Evolutionary conservation across 2,888 invertebrate genomes (phyloP).

Genomic region (Zaprionus bogoriensis): DNA sequence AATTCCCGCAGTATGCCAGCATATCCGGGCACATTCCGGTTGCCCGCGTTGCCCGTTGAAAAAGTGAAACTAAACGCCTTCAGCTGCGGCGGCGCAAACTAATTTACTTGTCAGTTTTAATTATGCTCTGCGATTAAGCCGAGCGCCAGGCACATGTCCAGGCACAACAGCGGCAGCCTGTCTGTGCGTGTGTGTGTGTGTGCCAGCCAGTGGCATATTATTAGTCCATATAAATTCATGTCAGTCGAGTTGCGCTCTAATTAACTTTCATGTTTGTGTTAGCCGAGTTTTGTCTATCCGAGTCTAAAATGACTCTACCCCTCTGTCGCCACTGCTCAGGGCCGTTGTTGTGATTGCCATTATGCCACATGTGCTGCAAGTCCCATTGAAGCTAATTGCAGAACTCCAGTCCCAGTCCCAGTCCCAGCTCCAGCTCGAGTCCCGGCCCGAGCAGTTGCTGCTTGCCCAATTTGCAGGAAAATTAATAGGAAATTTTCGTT

Average conservation of each 20-base stretch:
- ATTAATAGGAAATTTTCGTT: constrained; percentile 45
- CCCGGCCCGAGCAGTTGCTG: constrained; percentile 7
- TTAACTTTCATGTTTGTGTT: constrained; percentile 77
- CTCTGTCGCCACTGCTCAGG: background rate
- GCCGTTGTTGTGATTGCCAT: constrained; percentile 9
- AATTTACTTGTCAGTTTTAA: constrained; percentile 78
- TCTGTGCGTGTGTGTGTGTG: constrained; percentile 4
- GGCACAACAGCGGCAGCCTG: background rate
- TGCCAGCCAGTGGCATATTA: constrained; percentile 64
- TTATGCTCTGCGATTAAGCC: constrained; percentile 64
- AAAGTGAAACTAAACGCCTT: constrained; percentile 56
- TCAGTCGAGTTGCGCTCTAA: constrained; percentile 74
- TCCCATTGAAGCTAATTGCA: constrained; percentile 58
- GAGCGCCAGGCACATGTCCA: constrained; percentile 49
- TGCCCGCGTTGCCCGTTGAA: constrained; percentile 4
- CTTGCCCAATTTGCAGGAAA: constrained; percentile 38
- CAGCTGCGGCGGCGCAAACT: constrained; percentile 51
- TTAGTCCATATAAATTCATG: constrained; percentile 77
- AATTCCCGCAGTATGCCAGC: background rate
- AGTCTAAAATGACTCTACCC: constrained; percentile 56
- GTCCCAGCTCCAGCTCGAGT: background rate
- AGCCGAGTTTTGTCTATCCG: constrained; percentile 48
- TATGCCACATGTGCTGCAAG: constrained; percentile 37
- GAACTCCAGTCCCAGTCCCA: constrained; percentile 40
- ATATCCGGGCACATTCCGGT: constrained; percentile 9